Evolutionary conservation across 2,888 invertebrate genomes (phyloP).

Genomic region (Drosophila colorata): DNA sequence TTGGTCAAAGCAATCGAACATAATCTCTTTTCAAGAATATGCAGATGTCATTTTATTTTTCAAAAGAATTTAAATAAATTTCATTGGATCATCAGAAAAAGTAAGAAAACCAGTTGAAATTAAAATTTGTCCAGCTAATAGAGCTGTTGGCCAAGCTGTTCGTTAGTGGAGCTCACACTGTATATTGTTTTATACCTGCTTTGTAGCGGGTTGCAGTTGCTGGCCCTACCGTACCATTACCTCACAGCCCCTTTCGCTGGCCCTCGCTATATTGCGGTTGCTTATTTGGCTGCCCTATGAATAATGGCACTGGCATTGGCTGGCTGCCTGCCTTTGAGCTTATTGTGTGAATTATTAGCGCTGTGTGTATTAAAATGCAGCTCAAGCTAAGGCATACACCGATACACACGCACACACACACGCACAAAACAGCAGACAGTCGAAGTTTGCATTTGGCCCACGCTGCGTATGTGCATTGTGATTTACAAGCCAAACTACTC

Average conservation of each 20-base stretch:
- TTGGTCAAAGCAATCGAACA: no score
- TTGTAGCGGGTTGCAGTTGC: constrained; percentile 28
- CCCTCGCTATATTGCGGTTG: constrained; percentile 8
- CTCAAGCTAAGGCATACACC: constrained; percentile 68
- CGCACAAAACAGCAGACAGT: constrained; percentile 22
- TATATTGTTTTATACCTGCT: constrained; percentile 39
- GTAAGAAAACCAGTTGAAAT: no score
- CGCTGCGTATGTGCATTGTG: constrained; percentile 69
- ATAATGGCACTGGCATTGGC: constrained; percentile 62
- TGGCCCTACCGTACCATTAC: background rate
- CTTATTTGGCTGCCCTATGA: constrained; percentile 61
- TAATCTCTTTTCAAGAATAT: no score
- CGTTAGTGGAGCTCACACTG: background rate
- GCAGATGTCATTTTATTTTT: no score
- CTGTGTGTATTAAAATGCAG: constrained; percentile 78
- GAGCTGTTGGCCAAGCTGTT: no score
- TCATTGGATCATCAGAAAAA: no score
- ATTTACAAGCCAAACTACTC: constrained; percentile 61
- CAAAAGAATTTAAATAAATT: no score
- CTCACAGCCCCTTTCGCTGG: background rate
- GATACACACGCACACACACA: constrained; percentile 12
- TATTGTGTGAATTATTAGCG: constrained; percentile 78
- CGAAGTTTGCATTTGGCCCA: constrained; percentile 32
- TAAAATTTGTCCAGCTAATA: no score
- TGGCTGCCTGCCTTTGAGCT: constrained; percentile 53